Percentiles rank a stretch among this genome's conserved stretches.
These are phyloP conservation scores for Limnodromus scolopaceus DNA, from an alignment of 2,797 vertebrate genomes.

Conservation along the genomic window DNA sequence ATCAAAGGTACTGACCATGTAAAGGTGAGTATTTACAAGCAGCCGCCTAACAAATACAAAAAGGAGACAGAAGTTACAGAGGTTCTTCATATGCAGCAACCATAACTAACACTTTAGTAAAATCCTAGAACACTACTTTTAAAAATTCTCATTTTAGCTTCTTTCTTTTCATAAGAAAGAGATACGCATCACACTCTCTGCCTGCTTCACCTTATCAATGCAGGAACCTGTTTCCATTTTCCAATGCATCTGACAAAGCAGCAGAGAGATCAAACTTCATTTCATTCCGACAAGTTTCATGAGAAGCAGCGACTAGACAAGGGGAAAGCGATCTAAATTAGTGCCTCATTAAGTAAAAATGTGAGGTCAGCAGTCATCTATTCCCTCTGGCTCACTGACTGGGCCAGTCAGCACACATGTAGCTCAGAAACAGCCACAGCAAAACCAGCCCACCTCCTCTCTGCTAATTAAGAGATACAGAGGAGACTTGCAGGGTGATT, in stretches of 20 bases:
- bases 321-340: conserved; percentile 47
- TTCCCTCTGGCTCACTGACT: conserved; percentile 7
- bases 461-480: not conserved
- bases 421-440: conserved; percentile 36
- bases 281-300: conserved; percentile 19
- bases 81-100: not conserved
- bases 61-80: not conserved
- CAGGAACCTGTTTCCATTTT: not conserved
- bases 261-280: conserved; percentile 36
- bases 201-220: not conserved
- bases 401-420: not conserved
- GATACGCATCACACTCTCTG: not conserved
- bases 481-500: not conserved
- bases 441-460: conserved; percentile 8
- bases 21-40: not conserved
- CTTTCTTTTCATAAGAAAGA: conserved; percentile 3
- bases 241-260: not conserved
- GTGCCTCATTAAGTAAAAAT: conserved; percentile 67
- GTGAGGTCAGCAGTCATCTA: conserved; percentile 56
- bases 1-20: not conserved
- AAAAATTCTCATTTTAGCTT: not conserved
- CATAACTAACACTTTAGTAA: not conserved
- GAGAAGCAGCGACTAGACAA: conserved; percentile 50
- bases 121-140: not conserved
- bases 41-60: not conserved